Conservation (phyloP, 30 jellyfish, hydroid and myxozoan genomes). For the Hydractinia symbiolongicarpus region DNA sequence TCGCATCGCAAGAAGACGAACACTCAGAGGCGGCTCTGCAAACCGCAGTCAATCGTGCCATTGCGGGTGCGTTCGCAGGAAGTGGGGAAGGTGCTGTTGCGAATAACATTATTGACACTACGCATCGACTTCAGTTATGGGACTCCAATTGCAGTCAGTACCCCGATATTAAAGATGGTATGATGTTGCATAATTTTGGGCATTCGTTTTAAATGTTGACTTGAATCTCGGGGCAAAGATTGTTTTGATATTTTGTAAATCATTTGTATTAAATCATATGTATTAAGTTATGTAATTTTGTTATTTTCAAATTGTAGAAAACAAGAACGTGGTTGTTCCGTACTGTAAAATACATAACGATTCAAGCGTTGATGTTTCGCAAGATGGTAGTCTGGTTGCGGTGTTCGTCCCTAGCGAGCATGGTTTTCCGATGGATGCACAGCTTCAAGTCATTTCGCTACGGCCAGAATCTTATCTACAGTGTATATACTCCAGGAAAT, state of each 20-base stretch:
- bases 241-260: too few species aligned
- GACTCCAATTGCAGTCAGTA: slow-evolving; percentile 19
- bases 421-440: slow-evolving; percentile 72
- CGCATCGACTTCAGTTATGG: slow-evolving; percentile 95
- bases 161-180: slow-evolving; percentile 47
- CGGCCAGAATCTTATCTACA: slow-evolving; percentile 45
- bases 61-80: slow-evolving; percentile 94
- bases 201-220: neutral
- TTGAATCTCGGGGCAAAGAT: too few species aligned
- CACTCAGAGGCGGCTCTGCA: slow-evolving; percentile 47
- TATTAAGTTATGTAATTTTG: too few species aligned
- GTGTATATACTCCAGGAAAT: slow-evolving; percentile 45
- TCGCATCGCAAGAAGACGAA: slow-evolving; percentile 39
- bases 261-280: too few species aligned
- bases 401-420: slow-evolving; percentile 56
- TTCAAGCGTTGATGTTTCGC: slow-evolving; percentile 76
- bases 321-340: slow-evolving; percentile 51
- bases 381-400: slow-evolving; percentile 64
- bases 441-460: slow-evolving; percentile 56
- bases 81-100: slow-evolving; percentile 96
- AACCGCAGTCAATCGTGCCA: slow-evolving; percentile 85
- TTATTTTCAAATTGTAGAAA: slow-evolving; percentile 29
- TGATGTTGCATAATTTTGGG: slow-evolving; percentile 11
- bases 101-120: slow-evolving; percentile 63
- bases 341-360: slow-evolving; percentile 75